Evolutionary conservation across 1,140 invertebrate species (phyloP).

Genomic region (Apis dorsata): DNA sequence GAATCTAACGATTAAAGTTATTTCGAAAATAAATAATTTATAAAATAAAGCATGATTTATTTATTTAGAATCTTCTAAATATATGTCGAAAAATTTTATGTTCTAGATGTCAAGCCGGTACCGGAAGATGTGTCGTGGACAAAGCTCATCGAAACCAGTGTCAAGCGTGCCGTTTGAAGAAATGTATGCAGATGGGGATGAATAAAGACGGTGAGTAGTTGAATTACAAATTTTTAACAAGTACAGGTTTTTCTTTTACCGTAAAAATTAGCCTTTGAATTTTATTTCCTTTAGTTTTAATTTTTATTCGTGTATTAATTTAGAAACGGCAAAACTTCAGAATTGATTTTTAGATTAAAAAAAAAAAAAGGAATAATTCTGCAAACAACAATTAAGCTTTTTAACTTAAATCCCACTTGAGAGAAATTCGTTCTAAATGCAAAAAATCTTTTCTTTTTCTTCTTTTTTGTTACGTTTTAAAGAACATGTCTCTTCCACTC

Average conservation of each 20-base stretch:
- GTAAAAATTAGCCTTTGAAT: background rate
- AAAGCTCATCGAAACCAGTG: constrained; percentile 99
- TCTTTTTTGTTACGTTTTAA: constrained; percentile 48
- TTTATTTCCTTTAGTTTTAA: background rate
- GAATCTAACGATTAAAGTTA: background rate
- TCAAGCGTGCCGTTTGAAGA: constrained; percentile 98
- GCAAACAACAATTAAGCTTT: background rate
- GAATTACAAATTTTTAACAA: background rate
- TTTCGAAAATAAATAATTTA: background rate
- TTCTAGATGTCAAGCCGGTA: constrained; percentile 97
- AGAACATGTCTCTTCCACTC: constrained; percentile 50
- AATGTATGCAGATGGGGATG: constrained; percentile 99
- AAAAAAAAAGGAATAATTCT: constrained; percentile 1
- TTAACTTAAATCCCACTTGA: background rate
- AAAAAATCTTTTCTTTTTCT: constrained; percentile 19
- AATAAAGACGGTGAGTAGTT: constrained; percentile 98
- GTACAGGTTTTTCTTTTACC: background rate
- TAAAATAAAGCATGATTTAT: background rate
- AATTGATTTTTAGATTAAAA: background rate
- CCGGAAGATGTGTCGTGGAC: constrained; percentile 97
- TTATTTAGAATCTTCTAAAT: background rate
- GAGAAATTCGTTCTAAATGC: constrained; percentile 31
- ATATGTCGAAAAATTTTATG: constrained; percentile 53
- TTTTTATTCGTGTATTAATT: background rate
- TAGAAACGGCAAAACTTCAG: background rate